These are phyloP conservation scores for Caenorhabditis virilis DNA, from an alignment of 2,888 invertebrate species.

Conservation along the genomic window DNA sequence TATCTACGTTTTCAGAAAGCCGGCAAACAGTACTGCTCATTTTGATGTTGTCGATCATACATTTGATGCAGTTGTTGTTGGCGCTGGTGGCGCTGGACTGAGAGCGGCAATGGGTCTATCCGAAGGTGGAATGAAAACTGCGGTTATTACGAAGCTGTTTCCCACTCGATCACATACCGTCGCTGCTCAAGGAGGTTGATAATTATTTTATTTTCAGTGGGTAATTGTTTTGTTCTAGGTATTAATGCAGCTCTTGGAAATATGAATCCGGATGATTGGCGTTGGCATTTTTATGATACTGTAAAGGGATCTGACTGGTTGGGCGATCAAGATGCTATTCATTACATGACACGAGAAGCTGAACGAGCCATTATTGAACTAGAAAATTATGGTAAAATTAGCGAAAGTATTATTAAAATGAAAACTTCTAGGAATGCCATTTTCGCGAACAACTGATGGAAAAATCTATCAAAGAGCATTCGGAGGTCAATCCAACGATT, in stretches of 20 bases:
- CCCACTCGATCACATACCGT: conserved; percentile 95
- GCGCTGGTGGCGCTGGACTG: conserved; percentile 94
- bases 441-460: conserved; percentile 91
- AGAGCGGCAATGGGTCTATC: conserved; percentile 95
- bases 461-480: conserved; percentile 98
- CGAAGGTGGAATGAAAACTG: conserved; percentile 93
- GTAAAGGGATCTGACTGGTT: conserved; percentile 87
- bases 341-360: conserved; percentile 85
- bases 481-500: conserved; percentile 94
- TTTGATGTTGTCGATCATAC: conserved; percentile 26
- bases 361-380: conserved; percentile 72
- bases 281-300: conserved; percentile 85
- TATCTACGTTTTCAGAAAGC: conserved; percentile 14
- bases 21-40: conserved; percentile 11
- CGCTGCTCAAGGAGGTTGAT: conserved; percentile 90
- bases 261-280: conserved; percentile 93
- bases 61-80: conserved; percentile 95
- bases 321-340: conserved; percentile 95
- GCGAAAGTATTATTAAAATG: no score
- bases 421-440: conserved; percentile 70
- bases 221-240: conserved; percentile 70
- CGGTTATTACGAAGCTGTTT: conserved; percentile 94
- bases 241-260: conserved; percentile 94
- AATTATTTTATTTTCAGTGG: background rate
- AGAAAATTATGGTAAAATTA: conserved; percentile 79